Base-by-base conservation (phyloP, 2,113 vertebrate genomes). In the Heliornis fulica region DNA sequence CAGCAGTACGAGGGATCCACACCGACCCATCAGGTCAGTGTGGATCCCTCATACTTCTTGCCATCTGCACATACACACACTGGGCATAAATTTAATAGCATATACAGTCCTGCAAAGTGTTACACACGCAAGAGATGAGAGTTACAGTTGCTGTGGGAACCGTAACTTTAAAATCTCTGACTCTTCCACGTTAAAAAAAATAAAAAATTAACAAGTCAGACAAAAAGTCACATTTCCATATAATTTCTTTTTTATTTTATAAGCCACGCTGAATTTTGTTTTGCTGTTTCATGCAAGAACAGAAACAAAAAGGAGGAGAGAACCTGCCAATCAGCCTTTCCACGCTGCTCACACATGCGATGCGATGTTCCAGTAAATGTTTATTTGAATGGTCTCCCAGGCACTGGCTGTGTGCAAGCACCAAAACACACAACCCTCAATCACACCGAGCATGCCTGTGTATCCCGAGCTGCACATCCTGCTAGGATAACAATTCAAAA, bases 101-200 rank as follows among this genome's bases (percentile, higher is more conserved):
- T 31, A 71, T 9, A 92, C 50, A 90, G 81, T 57, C 86, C 94
- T 68, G 64, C 36, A 66, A 91, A 95, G 66, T 36, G n/a, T 10
- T 64, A 50, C 77, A 46, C 78, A 79, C 5, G 13, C 86, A 20
- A 23, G 53, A 74, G 57, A 61, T 20, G 81, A 96, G 96, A 97
- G 87, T 95, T 97, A 97, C 81, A 86, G 83, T 78, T 95, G 93
- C 95, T 95, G 93, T 78, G 96, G 96, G 97, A 97, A 93, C 94
- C 48, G n/a, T 89, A 96, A 97, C 94, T 96, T 97, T 91, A 93
- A 95, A 91, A 89, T 87, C 83, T 74, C 89, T 23, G 90, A 86
- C 80, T 95, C 77, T 79, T 83, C 48, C 5, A 1, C 1, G 1
- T 63, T 68, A 43, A 86, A 94, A 92, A 86, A 93, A 41, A 40